phyloP scores from a whole-genome alignment of 2,797 vertebrate species.

The Rhincodon typus region DNA sequence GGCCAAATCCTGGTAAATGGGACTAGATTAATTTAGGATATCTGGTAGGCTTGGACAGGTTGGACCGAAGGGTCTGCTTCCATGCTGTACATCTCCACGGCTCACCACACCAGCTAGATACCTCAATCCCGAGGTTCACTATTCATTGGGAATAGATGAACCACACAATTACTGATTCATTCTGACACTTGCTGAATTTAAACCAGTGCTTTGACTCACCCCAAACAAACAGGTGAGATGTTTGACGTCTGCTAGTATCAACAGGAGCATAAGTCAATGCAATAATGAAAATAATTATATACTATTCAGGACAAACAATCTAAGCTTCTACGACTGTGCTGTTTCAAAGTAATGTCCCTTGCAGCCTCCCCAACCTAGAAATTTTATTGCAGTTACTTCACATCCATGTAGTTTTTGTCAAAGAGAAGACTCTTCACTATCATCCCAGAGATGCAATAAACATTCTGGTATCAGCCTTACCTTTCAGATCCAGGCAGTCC shows the following conservation, averaged over 20 bases:
- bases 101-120: not conserved
- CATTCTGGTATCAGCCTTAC: constrained; percentile 51
- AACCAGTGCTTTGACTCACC: not conserved
- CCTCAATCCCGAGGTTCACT: not conserved
- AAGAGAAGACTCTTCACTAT: no score
- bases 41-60: no score
- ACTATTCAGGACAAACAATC: not conserved
- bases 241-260: not conserved
- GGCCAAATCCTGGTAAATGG: no score
- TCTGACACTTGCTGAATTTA: not conserved
- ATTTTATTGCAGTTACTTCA: not conserved
- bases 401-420: not conserved
- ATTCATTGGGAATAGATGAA: not conserved
- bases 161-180: not conserved
- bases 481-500: constrained; percentile 88
- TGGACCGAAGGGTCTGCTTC: no score
- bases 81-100: no score
- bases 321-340: not conserved
- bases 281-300: not conserved
- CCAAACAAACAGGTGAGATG: not conserved
- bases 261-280: not conserved
- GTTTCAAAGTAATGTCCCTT: not conserved
- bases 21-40: no score
- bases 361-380: not conserved
- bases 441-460: not conserved